Percentiles rank a stretch among this genome's conserved stretches.
Conservation (phyloP, 2,113 vertebrate species). For the Irena cyanogastra region DNA sequence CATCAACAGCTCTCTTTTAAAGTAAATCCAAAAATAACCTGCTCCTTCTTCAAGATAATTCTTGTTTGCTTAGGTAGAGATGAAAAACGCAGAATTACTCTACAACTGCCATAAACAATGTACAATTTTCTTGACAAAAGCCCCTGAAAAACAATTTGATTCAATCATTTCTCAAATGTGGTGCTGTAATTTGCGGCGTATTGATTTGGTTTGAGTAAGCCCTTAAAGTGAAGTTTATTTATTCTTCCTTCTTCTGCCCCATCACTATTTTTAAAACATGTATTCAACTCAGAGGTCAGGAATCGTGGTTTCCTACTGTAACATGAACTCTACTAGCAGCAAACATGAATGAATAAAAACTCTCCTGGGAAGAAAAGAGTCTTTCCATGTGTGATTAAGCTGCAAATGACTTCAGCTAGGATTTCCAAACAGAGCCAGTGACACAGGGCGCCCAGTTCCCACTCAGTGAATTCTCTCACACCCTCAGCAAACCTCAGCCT, state of each 20-base stretch:
- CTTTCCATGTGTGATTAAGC: not conserved
- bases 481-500: not conserved
- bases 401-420: not conserved
- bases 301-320: not conserved
- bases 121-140: not conserved
- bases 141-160: not conserved
- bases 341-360: constrained; percentile 11
- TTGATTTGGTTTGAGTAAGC: not conserved
- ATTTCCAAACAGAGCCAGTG: not conserved
- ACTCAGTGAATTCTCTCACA: not conserved
- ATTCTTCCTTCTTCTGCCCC: not conserved
- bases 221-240: not conserved
- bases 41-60: not conserved
- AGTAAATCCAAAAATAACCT: not conserved
- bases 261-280: not conserved
- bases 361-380: not conserved
- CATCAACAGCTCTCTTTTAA: not conserved
- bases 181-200: not conserved
- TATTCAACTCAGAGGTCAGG: constrained; percentile 8
- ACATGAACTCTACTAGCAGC: not conserved
- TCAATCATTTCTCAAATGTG: not conserved
- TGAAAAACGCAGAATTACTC: not conserved
- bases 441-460: not conserved
- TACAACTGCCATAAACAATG: not conserved
- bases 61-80: not conserved